Conservation (phyloP, 2,888 invertebrate genomes). For the Hirtodrosophila cameraria region DNA sequence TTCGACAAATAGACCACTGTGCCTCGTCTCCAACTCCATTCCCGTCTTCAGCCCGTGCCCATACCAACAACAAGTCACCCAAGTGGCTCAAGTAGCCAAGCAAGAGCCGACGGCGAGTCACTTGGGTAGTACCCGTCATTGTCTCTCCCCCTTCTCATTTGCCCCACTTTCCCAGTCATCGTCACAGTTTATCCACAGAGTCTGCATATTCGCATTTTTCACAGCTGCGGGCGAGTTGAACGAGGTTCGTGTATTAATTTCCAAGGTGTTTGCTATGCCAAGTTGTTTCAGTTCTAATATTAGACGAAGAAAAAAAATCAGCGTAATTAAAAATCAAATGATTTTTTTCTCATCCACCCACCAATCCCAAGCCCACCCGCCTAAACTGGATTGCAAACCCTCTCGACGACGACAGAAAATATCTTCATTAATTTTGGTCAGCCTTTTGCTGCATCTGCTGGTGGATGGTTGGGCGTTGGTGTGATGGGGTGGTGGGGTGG, state of each 20-base stretch:
- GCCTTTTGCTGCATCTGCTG: constrained; percentile 56
- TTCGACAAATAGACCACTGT: too few relatives aligned
- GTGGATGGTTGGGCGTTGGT: constrained; percentile 6
- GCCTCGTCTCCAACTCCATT: neutral
- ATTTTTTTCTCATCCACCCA: constrained; percentile 51
- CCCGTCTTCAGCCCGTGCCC: neutral
- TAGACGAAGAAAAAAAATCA: constrained; percentile 59
- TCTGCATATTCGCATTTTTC: constrained; percentile 43
- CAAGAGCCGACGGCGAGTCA: constrained; percentile 54
- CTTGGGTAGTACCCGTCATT: constrained; percentile 40
- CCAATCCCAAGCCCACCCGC: neutral
- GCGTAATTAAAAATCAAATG: constrained; percentile 80
- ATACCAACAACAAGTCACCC: constrained; percentile 15
- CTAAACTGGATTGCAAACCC: constrained; percentile 20
- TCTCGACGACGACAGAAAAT: constrained; percentile 60
- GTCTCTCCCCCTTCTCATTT: neutral
- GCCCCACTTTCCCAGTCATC: neutral
- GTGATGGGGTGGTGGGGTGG: neutral
- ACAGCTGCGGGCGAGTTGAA: constrained; percentile 50
- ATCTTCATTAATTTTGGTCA: constrained; percentile 77
- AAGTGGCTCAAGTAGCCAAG: constrained; percentile 71
- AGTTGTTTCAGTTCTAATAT: constrained; percentile 73
- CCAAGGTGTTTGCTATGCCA: constrained; percentile 75
- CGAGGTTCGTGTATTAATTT: constrained; percentile 63
- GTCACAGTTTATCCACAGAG: neutral